Evolutionary conservation across 1,140 invertebrate species (phyloP).

Genomic region (Drosophila sp.): DNA sequence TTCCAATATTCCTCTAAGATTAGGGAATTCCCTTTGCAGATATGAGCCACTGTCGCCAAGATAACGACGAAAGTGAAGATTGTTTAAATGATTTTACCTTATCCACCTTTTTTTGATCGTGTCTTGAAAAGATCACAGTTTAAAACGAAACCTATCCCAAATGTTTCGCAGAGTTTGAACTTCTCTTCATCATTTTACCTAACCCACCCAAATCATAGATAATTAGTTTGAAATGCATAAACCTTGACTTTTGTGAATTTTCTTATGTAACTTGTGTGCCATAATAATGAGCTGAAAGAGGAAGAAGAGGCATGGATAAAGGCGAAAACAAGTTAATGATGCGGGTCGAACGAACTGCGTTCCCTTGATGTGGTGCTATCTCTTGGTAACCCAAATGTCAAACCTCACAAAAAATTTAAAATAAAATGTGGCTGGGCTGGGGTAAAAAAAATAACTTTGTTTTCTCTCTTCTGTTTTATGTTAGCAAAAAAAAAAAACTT

Average conservation of each 20-base stretch:
- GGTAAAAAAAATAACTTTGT: constrained; percentile 32
- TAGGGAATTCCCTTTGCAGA: background rate
- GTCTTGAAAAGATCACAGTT: no score
- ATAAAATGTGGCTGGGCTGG: background rate
- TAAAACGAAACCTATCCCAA: background rate
- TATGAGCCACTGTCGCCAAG: background rate
- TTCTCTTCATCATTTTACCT: background rate
- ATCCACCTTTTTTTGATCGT: no score
- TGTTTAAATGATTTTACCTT: no score
- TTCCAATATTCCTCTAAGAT: background rate
- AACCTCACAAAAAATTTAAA: constrained; percentile 44
- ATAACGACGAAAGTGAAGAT: no score
- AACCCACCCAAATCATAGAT: constrained; percentile 36
- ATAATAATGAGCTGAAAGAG: constrained; percentile 53
- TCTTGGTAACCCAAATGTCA: constrained; percentile 67
- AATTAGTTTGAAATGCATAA: constrained; percentile 51
- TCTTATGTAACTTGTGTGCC: constrained; percentile 28
- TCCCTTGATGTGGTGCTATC: constrained; percentile 4
- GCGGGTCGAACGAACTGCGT: constrained; percentile 50
- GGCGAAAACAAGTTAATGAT: constrained; percentile 69
- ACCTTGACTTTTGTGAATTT: constrained; percentile 26
- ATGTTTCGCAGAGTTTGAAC: background rate
- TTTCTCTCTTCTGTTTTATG: constrained; percentile 47
- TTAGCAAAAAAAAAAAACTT: constrained; percentile 40
- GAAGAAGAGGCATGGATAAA: constrained; percentile 30